These are phyloP conservation scores for Pogonognathellus flavescens DNA, from an alignment of 1,140 invertebrate genomes.

Conservation along the genomic window DNA sequence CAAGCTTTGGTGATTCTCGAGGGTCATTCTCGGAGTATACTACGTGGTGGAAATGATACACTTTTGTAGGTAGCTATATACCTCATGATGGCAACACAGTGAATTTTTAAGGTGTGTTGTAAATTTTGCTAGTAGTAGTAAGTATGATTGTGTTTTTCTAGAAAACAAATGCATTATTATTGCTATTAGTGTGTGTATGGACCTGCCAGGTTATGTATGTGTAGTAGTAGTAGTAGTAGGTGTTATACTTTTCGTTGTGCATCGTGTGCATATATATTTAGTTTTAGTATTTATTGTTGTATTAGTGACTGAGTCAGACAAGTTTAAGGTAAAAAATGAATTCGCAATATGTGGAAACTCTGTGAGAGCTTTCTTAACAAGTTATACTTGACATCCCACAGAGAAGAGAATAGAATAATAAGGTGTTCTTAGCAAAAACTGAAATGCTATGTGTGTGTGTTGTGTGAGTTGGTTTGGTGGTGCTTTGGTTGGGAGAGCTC, in stretches of 20 bases:
- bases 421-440: slow-evolving; percentile 48
- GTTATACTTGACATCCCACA: slow-evolving; percentile 49
- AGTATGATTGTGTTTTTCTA: no score
- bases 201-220: no score
- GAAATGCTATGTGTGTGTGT: slow-evolving; percentile 17
- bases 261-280: not conserved
- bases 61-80: not conserved
- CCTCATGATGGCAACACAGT: no score
- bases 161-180: no score
- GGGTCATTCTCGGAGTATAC: not conserved
- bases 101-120: no score
- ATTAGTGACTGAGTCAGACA: not conserved
- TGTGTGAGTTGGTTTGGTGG: slow-evolving; percentile 29
- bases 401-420: slow-evolving; percentile 49
- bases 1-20: not conserved
- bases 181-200: no score
- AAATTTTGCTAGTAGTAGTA: no score
- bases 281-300: not conserved
- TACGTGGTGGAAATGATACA: not conserved
- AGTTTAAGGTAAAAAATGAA: slow-evolving; percentile 27
- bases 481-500: slow-evolving; percentile 31
- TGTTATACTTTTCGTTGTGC: slow-evolving; percentile 3
- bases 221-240: not conserved
- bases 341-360: slow-evolving; percentile 8
- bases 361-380: slow-evolving; percentile 40